Percentiles rank a stretch among this genome's conserved stretches.
These are phyloP conservation scores for Drosophila conformis DNA, from an alignment of 2,888 invertebrate species.

Conservation along the genomic window DNA sequence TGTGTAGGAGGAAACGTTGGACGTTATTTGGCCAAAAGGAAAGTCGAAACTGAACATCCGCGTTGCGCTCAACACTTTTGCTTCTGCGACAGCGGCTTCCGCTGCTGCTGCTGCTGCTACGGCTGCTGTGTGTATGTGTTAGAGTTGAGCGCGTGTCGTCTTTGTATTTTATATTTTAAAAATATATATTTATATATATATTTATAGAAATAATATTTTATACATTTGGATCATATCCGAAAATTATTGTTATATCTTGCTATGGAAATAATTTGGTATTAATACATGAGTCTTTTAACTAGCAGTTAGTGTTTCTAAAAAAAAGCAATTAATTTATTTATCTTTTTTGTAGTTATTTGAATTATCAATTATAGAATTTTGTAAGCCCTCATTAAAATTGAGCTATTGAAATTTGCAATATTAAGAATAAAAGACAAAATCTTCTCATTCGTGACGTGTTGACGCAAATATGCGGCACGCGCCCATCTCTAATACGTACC, in stretches of 20 bases:
- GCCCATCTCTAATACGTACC: slow-evolving; percentile 17
- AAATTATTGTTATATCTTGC: background rate
- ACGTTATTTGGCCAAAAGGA: slow-evolving; percentile 67
- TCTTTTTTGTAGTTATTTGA: background rate
- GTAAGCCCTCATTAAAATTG: background rate
- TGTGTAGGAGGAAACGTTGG: slow-evolving; percentile 53
- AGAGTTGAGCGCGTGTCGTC: slow-evolving; percentile 9
- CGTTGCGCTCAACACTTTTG: slow-evolving; percentile 55
- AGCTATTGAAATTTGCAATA: background rate
- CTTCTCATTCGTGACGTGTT: background rate
- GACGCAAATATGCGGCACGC: background rate
- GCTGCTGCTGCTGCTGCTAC: slow-evolving; percentile 14
- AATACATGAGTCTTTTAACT: background rate
- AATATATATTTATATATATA: too few relatives aligned
- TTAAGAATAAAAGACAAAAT: background rate
- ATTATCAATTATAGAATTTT: background rate
- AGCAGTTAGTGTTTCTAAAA: background rate
- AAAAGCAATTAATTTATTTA: background rate
- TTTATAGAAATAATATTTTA: background rate
- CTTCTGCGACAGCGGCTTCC: slow-evolving; percentile 18
- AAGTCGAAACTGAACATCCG: slow-evolving; percentile 61
- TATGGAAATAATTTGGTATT: background rate
- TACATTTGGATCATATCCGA: background rate
- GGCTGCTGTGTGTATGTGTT: slow-evolving; percentile 27
- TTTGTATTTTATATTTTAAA: background rate